A percentile compares a stretch with the other conserved stretches of the same genome.
Evolutionary conservation across 2,113 vertebrate genomes (phyloP).

Genomic region (Protobothrops flavoviridis): DNA sequence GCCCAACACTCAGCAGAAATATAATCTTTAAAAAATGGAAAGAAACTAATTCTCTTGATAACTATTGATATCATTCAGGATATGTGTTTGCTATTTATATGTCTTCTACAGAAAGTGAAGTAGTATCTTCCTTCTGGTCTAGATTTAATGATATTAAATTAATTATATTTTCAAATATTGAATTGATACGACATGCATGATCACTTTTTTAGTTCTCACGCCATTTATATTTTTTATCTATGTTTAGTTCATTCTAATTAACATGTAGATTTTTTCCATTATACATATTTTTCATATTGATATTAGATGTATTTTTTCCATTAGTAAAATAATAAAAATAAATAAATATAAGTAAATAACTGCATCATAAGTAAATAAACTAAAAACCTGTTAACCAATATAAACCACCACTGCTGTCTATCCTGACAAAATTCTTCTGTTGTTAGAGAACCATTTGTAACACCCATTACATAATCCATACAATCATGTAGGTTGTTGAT

Average conservation of each 20-base stretch:
- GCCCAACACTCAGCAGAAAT: background rate
- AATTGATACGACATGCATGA: background rate
- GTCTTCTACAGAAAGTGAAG: background rate
- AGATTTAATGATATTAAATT: background rate
- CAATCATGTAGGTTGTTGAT: background rate
- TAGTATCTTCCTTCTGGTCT: background rate
- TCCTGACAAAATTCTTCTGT: background rate
- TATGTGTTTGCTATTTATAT: background rate
- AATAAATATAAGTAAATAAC: background rate
- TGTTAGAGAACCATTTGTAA: background rate
- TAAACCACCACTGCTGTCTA: background rate
- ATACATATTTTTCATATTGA: background rate
- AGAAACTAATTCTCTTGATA: background rate
- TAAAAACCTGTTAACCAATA: background rate
- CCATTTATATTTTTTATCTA: background rate
- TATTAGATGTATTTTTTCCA: background rate
- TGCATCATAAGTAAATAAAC: background rate
- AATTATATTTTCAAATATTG: background rate
- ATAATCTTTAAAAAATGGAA: background rate
- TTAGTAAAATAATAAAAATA: background rate
- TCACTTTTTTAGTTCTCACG: background rate
- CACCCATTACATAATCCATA: background rate
- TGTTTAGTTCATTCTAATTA: background rate
- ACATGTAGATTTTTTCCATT: background rate
- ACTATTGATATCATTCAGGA: background rate